Conservation (phyloP, 1,140 invertebrate genomes). For the Ceratina japonica region DNA sequence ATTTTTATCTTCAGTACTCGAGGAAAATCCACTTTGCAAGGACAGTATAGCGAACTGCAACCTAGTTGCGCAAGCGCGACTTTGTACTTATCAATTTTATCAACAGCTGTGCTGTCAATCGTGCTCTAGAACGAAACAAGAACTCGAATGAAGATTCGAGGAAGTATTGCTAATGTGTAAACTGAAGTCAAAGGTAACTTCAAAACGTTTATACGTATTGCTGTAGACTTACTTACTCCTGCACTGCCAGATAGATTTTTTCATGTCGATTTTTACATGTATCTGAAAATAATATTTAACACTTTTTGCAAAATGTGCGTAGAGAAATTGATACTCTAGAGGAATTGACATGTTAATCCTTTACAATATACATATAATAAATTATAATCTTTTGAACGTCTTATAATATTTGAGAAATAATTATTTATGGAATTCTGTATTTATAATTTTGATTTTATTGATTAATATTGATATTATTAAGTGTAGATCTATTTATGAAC, state of each 20-base stretch:
- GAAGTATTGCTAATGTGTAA: slow-evolving; percentile 4
- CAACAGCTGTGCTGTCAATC: slow-evolving; percentile 88
- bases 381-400: slow-evolving; percentile 15
- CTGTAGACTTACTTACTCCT: slow-evolving; percentile 33
- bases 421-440: slow-evolving; percentile 19
- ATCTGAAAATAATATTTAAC: neutral
- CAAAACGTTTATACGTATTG: slow-evolving; percentile 15
- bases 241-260: slow-evolving; percentile 29
- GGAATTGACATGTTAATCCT: neutral
- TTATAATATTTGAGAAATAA: neutral
- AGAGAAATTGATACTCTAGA: neutral
- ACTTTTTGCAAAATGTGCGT: neutral
- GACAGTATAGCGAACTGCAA: slow-evolving; percentile 88
- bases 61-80: slow-evolving; percentile 87
- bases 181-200: neutral
- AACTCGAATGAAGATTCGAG: slow-evolving; percentile 55
- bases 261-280: neutral
- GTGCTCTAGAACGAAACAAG: slow-evolving; percentile 78
- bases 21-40: slow-evolving; percentile 79
- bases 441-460: neutral
- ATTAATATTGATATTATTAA: neutral
- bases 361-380: slow-evolving; percentile 9
- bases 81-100: slow-evolving; percentile 91
- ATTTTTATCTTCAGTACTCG: slow-evolving; percentile 57
- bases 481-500: neutral